Base-by-base conservation (phyloP, 2,888 invertebrate genomes). In the Tortricodes alternella region DNA sequence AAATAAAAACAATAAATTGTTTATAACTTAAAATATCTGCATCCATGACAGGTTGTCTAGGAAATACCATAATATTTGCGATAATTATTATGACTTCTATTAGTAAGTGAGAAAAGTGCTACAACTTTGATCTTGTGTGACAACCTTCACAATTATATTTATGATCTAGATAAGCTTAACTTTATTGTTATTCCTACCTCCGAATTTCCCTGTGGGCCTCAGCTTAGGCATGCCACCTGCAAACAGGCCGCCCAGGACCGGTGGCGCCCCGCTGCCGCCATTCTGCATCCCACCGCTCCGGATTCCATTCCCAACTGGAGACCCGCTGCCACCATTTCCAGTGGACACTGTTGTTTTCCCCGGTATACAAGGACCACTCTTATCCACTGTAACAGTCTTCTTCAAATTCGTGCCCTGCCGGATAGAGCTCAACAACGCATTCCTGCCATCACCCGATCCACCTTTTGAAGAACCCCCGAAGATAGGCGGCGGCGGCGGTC, bases 371-470 rank as follows among this genome's bases (percentile, higher is more conserved):
- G 98, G 98, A 48, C 93, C 95, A 92, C 98, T 98, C 84, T 96
- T 96, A 79, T 98, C 98, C 70, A 95, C 94, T n/a, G 97, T 97
- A 0, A 94, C 94, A 50, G 97, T 92, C 86, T 97, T 97, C 82
- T 96, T 97, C 64, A 98, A 87, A 70, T 93, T 93, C 48, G 94
- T 87, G 55, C 97, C 98, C 79, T 95, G 94, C 69, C 96, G 93
- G 70, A 98, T 98, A 8, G 96, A 96, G 72, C 93, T 94, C 37
- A 98, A 88, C 57, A 98, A 89, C 41, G 95, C 93, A 70, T 93
- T 92, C 73, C 96, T 91, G 58, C 92, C 91, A 67, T 94, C 93
- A n/a, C 91, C 85, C 0, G 86, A 78, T n/a, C 83, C 75, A 51
- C 83, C 74, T 68, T 92, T 91, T 1, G 92, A 78, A 4, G 85